phyloP scores from a whole-genome alignment of 1,140 invertebrate species.

The Cotesia vestalis region DNA sequence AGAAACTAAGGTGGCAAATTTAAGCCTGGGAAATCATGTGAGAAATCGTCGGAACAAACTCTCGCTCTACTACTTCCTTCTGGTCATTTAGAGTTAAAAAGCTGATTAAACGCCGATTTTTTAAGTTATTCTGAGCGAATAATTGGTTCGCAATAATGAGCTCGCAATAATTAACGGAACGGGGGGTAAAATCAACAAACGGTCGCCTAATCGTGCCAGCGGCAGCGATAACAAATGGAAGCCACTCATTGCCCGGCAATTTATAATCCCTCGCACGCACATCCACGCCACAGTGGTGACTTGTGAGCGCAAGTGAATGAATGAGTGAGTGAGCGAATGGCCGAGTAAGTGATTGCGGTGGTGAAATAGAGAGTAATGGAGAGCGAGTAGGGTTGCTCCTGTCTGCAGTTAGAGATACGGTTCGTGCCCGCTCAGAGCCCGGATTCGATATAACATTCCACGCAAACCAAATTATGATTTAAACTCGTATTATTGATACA shows the following conservation, averaged over 20 bases:
- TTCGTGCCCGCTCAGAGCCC: background rate
- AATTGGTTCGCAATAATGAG: conserved; percentile 9
- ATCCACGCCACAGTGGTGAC: background rate
- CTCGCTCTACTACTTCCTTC: background rate
- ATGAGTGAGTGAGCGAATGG: conserved; percentile 41
- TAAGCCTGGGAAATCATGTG: background rate
- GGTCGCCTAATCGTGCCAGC: conserved; percentile 50
- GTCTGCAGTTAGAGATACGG: conserved; percentile 50
- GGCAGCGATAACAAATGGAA: conserved; percentile 60
- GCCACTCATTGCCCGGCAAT: conserved; percentile 61
- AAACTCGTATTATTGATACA: conserved; percentile 56
- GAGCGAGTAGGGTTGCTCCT: conserved; percentile 27
- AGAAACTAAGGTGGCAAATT: background rate
- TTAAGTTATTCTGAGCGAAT: background rate
- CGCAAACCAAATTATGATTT: conserved; percentile 67
- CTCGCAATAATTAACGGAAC: conserved; percentile 47
- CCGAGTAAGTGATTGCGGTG: conserved; percentile 18
- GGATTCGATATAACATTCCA: conserved; percentile 65
- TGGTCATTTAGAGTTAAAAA: too few relatives aligned
- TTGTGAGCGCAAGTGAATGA: conserved; percentile 39
- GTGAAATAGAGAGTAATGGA: too few relatives aligned
- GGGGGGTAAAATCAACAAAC: conserved; percentile 52
- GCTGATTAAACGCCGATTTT: too few relatives aligned
- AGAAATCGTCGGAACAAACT: conserved; percentile 39
- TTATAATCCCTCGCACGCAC: conserved; percentile 57